These are phyloP conservation scores for Zaprionus lachaisei DNA, from an alignment of 1,140 invertebrate genomes.

Conservation along the genomic window DNA sequence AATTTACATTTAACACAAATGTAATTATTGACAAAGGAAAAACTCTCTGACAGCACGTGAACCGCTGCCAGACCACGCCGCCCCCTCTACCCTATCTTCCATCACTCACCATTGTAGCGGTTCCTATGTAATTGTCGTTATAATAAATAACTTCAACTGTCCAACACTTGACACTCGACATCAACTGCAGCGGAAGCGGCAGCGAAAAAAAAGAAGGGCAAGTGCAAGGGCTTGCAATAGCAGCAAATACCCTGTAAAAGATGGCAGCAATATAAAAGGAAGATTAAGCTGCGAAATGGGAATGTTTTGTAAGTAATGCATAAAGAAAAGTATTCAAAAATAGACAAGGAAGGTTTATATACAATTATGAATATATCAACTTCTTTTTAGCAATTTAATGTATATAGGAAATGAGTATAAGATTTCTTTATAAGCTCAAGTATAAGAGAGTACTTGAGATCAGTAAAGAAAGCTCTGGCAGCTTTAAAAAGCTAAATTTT, in stretches of 20 bases:
- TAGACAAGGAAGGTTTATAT: no score
- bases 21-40: slow-evolving; percentile 67
- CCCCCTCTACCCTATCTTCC: not conserved
- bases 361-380: no score
- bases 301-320: no score
- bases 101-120: slow-evolving; percentile 24
- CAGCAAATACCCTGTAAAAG: slow-evolving; percentile 26
- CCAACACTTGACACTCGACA: slow-evolving; percentile 80
- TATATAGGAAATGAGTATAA: no score
- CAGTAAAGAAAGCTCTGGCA: not conserved
- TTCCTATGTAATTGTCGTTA: slow-evolving; percentile 76
- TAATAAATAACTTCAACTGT: slow-evolving; percentile 82
- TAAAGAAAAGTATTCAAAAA: no score
- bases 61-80: slow-evolving; percentile 15
- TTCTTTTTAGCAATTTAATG: no score
- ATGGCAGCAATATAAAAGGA: not conserved
- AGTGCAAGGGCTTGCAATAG: slow-evolving; percentile 9
- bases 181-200: slow-evolving; percentile 75
- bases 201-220: slow-evolving; percentile 36
- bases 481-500: no score
- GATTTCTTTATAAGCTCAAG: not conserved
- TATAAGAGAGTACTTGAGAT: not conserved
- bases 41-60: slow-evolving; percentile 50
- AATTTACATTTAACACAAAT: slow-evolving; percentile 76
- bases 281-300: no score